Conservation (phyloP, 2,113 vertebrate species). For the Oreochromis spilurus region DNA sequence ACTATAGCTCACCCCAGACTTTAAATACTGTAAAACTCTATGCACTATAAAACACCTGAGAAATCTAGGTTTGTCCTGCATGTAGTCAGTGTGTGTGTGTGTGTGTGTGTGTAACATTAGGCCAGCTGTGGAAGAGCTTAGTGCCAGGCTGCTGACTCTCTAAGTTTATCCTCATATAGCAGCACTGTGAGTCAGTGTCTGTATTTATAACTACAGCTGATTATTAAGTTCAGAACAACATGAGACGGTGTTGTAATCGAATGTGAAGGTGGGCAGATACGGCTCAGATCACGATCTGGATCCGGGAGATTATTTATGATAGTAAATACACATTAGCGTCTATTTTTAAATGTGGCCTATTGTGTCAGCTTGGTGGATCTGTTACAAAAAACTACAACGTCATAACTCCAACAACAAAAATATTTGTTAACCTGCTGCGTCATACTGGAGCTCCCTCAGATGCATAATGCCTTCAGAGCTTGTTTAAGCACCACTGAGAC, state of each 20-base stretch:
- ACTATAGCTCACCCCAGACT: background rate
- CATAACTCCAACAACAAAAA: background rate
- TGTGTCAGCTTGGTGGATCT: background rate
- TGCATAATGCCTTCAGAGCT: background rate
- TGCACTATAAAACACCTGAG: background rate
- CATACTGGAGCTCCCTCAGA: background rate
- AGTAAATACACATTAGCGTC: conserved; percentile 32
- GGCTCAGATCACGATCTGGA: background rate
- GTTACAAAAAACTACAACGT: background rate
- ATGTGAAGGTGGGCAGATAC: background rate
- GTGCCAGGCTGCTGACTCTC: background rate
- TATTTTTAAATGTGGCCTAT: conserved; percentile 29
- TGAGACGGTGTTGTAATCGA: conserved; percentile 10
- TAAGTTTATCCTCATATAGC: conserved; percentile 11
- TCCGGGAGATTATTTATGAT: conserved; percentile 9
- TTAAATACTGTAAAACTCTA: background rate
- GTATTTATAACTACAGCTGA: conserved; percentile 6
- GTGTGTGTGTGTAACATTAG: background rate
- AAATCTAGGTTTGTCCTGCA: background rate
- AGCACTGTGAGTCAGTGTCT: conserved; percentile 27
- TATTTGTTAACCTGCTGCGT: background rate
- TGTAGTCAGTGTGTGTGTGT: background rate
- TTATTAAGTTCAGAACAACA: background rate
- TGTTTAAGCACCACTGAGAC: background rate
- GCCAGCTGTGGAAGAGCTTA: background rate